phyloP scores from a whole-genome alignment of 2,113 vertebrate species.

The Mesoclemmys tuberculata region DNA sequence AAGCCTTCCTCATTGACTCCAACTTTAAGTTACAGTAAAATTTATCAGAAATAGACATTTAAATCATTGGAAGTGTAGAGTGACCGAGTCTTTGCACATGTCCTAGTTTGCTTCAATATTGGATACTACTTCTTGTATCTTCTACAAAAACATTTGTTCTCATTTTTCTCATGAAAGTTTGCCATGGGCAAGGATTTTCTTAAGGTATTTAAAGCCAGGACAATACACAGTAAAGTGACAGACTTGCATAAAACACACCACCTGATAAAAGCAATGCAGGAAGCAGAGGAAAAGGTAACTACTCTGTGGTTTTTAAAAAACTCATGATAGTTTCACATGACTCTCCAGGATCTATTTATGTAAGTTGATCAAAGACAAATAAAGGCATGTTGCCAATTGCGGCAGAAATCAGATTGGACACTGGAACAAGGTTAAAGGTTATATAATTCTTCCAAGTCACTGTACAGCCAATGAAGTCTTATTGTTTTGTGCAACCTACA shows the following conservation, averaged over 20 bases:
- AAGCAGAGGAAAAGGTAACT: slow-evolving; percentile 23
- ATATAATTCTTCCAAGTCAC: background rate
- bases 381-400: slow-evolving; percentile 29
- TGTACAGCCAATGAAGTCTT: background rate
- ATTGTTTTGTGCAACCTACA: background rate
- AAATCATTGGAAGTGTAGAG: background rate
- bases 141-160: background rate
- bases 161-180: background rate
- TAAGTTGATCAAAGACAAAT: slow-evolving; percentile 36
- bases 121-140: background rate
- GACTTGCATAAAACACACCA: slow-evolving; percentile 39
- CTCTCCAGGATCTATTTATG: slow-evolving; percentile 35
- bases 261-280: slow-evolving; percentile 27
- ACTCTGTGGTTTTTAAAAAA: background rate
- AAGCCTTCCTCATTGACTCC: background rate
- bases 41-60: background rate
- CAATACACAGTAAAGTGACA: slow-evolving; percentile 4
- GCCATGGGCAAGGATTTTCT: slow-evolving; percentile 26
- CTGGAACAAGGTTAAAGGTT: slow-evolving; percentile 12
- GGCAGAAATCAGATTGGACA: background rate
- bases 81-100: rapidly evolving
- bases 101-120: background rate
- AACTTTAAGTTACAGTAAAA: background rate
- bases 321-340: slow-evolving; percentile 17
- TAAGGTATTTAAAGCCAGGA: background rate